Percentiles rank a stretch among this genome's conserved stretches.
Conservation (phyloP, 2,797 vertebrate species). For the Gila robusta region DNA sequence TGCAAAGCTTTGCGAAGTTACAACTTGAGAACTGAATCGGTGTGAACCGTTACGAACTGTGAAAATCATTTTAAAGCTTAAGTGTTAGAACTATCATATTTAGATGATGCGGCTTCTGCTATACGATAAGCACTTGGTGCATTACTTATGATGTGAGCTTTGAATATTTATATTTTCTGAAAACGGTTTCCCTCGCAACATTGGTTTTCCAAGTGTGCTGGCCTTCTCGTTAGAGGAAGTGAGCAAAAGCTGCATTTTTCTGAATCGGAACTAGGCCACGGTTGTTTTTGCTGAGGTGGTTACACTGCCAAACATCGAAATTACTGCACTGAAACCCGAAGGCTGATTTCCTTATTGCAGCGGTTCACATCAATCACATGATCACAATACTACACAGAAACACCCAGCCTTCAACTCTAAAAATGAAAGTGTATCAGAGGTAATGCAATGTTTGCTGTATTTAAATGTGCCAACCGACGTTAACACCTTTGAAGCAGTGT, state of each 20-base stretch:
- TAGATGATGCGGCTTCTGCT: neutral
- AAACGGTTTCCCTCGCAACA: neutral
- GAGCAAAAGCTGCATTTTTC: constrained; percentile 12
- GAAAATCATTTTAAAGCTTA: constrained; percentile 19
- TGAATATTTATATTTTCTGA: neutral
- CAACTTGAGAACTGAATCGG: neutral
- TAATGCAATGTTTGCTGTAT: neutral
- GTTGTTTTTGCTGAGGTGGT: constrained; percentile 21
- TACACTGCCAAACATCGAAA: constrained; percentile 18
- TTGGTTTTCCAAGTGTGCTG: neutral
- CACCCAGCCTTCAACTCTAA: neutral
- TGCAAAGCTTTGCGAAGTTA: neutral
- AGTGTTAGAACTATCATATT: constrained; percentile 12
- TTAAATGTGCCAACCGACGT: neutral
- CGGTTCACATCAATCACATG: constrained; percentile 26
- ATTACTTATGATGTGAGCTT: neutral
- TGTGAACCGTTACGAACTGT: neutral
- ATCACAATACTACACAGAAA: constrained; percentile 8
- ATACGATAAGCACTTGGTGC: neutral
- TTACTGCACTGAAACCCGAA: constrained; percentile 8
- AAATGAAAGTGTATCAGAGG: constrained; percentile 28
- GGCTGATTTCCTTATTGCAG: constrained; percentile 46
- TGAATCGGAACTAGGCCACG: constrained; percentile 3
- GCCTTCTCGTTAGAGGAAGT: constrained; percentile 26
- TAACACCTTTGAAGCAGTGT: neutral